Conservation (phyloP, 2,888 invertebrate genomes). For the Dicyrtomina minuta region DNA sequence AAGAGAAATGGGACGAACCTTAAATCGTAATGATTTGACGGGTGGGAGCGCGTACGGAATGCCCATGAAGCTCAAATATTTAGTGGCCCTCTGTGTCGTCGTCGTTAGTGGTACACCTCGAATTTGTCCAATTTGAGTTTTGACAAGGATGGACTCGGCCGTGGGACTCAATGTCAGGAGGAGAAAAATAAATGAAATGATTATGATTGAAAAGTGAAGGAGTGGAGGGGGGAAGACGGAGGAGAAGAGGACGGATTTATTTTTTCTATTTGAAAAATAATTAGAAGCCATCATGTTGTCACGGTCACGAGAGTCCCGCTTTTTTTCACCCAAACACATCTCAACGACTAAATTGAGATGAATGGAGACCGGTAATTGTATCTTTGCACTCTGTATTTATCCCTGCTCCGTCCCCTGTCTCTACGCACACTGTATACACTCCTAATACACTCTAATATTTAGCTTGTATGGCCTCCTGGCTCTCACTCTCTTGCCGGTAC, state of each 20-base stretch:
- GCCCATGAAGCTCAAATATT: slow-evolving; percentile 54
- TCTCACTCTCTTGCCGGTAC: too few relatives aligned
- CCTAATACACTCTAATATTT: too few relatives aligned
- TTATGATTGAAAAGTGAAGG: slow-evolving; percentile 5
- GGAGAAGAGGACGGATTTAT: not conserved
- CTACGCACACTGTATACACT: too few relatives aligned
- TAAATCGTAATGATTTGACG: slow-evolving; percentile 53
- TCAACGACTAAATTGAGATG: too few relatives aligned
- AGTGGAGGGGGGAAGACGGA: slow-evolving; percentile 2
- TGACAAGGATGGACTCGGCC: slow-evolving; percentile 35
- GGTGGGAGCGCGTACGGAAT: slow-evolving; percentile 55
- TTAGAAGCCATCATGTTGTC: too few relatives aligned
- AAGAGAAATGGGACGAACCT: slow-evolving; percentile 45
- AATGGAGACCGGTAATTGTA: too few relatives aligned
- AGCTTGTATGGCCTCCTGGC: too few relatives aligned
- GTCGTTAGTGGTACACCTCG: slow-evolving; percentile 48
- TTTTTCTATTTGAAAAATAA: too few relatives aligned
- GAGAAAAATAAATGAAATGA: slow-evolving; percentile 5
- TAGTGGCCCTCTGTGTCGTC: slow-evolving; percentile 42
- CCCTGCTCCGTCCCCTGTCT: too few relatives aligned
- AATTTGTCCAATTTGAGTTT: slow-evolving; percentile 53
- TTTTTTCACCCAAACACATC: too few relatives aligned
- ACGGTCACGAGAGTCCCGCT: too few relatives aligned
- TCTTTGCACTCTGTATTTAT: too few relatives aligned
- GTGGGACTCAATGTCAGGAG: slow-evolving; percentile 31